phyloP scores from a whole-genome alignment of 53 echinoderm and acorn worm species.

The Luidia sarsii region DNA sequence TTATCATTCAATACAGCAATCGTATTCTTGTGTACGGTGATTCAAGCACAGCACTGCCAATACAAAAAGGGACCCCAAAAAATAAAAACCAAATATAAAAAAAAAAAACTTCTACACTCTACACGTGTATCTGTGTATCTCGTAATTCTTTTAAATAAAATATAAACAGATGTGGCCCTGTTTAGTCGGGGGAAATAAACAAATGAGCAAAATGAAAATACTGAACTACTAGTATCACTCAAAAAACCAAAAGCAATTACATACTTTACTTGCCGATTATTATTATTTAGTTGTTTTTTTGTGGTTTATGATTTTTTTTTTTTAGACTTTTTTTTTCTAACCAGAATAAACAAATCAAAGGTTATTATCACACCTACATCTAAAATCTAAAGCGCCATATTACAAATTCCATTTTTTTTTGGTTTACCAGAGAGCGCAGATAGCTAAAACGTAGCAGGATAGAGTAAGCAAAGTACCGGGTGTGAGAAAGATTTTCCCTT shows the following conservation, averaged over 20 bases:
- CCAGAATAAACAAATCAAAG: conserved; percentile 3
- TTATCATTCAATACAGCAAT: neutral
- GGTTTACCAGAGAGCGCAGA: no score
- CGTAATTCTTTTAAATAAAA: conserved; percentile 10
- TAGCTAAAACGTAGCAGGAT: no score
- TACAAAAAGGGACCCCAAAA: no score
- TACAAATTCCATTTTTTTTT: neutral
- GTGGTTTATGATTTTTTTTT: neutral
- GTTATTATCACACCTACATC: neutral
- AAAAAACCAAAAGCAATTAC: conserved; percentile 16
- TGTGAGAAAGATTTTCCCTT: no score
- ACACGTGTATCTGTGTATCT: conserved; percentile 8
- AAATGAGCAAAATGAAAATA: neutral
- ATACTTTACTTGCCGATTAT: conserved; percentile 9
- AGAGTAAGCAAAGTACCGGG: no score
- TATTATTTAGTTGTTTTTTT: neutral
- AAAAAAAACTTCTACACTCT: conserved; percentile 11
- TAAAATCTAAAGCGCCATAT: conserved; percentile 14
- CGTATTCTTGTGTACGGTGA: neutral
- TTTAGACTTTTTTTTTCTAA: neutral
- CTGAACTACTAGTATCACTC: conserved; percentile 34
- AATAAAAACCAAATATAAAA: no score
- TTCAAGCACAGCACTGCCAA: conserved; percentile 37
- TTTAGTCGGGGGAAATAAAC: neutral
- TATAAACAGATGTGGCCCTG: conserved; percentile 34